Evolutionary conservation across 2,797 vertebrate genomes (phyloP), one percentile per base, ranked within the genome.

Genomic region (Manis pentadactyla): DNA sequence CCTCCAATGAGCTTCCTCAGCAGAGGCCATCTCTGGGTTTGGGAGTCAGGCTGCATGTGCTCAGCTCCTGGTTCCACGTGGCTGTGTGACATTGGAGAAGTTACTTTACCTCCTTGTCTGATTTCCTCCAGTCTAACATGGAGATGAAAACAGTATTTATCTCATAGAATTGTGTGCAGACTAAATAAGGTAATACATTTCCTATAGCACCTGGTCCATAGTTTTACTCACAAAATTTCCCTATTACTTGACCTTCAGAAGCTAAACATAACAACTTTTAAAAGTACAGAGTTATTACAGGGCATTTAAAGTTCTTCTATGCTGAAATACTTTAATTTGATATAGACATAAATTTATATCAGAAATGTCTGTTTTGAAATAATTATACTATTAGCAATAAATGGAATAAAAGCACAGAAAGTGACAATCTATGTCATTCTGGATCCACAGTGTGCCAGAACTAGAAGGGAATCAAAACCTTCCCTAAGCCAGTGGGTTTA

Each of bases 151-250:
- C 7, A 95, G 42, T 31, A 57, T 74, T 57, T 85, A 71, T 71
- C 82, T 93, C 73, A 82, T 11, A 82, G 87, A 57, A 82, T 15
- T 73, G 19, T n/a, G 37, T 85, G 49, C 25, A 63, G 78, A 77
- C 68, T 61, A 81, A 69, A 93, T 71, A 88, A 93, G 14, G 55
- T 91, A 63, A 95, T 64, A 82, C 23, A 96, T 74, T 51, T 92
- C 27, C 39, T 39, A 74, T 1, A 92, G 69, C 49, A 84, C 39
- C 29, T 90, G 21, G 29, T 27, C 46, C 46, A 66, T 23, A 66
- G 53, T 21, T 78, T 93, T 29, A 64, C 49, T 37, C 10, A 75
- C 39, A 83, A 46, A 17, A 34, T 25, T 27, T 49, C 88, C 29
- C 57, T 95, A 8, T 90, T 78, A 84, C 59, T 90, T 66, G 46